Evolutionary conservation across 2,888 invertebrate genomes (phyloP).

Genomic region (Phania funesta): DNA sequence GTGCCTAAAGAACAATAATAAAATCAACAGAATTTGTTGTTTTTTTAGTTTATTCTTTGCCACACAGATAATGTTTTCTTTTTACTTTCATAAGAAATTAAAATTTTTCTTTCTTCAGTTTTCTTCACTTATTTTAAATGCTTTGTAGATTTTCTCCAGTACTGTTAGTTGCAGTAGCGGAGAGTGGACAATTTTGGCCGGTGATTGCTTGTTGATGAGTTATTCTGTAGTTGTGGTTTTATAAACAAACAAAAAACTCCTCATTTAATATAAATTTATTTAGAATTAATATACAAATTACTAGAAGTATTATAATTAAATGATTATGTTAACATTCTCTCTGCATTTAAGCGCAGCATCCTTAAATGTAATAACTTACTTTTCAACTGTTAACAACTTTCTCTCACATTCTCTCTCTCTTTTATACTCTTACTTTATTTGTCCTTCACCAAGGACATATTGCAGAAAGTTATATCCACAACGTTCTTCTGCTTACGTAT

Average conservation of each 20-base stretch:
- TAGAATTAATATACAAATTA: background rate
- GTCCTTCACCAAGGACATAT: conserved; percentile 65
- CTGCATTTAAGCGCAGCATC: conserved; percentile 38
- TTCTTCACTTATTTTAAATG: background rate
- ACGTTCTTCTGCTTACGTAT: background rate
- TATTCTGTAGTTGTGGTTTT: background rate
- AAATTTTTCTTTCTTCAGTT: conserved; percentile 28
- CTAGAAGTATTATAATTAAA: background rate
- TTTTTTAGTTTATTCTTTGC: conserved; percentile 28
- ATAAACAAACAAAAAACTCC: background rate
- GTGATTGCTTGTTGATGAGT: background rate
- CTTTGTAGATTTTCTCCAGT: conserved; percentile 33
- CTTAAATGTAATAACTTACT: background rate
- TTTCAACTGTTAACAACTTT: background rate
- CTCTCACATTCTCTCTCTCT: background rate
- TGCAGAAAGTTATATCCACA: conserved; percentile 8
- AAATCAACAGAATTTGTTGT: conserved; percentile 46
- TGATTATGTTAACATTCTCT: background rate
- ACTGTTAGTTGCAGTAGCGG: background rate
- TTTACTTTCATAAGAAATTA: conserved; percentile 25
- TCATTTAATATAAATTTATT: background rate
- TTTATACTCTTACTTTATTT: conserved; percentile 23
- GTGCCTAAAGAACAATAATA: conserved; percentile 36
- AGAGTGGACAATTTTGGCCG: background rate
- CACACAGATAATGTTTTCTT: conserved; percentile 19